phyloP scores from a whole-genome alignment of 2,888 invertebrate species.

The Seira sanloemensis region DNA sequence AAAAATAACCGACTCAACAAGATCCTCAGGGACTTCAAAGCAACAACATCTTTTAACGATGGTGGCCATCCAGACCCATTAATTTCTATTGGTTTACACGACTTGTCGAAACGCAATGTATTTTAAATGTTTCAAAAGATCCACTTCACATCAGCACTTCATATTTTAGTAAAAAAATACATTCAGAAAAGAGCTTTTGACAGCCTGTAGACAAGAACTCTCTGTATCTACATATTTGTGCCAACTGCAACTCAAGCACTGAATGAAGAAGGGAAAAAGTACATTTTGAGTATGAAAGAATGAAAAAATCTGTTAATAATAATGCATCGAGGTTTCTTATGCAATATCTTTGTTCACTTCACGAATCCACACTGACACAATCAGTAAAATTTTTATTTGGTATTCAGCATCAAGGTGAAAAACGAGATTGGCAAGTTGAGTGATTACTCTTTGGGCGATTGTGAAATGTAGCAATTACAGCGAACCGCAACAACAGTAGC shows the following conservation, averaged over 20 bases:
- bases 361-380: not conserved
- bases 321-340: not conserved
- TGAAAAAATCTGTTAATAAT: not conserved
- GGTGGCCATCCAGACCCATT: constrained; percentile 69
- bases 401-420: not conserved
- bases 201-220: not conserved
- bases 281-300: not conserved
- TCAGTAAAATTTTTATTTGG: too few relatives aligned
- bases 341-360: not conserved
- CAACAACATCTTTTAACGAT: constrained; percentile 73
- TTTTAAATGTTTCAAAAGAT: not conserved
- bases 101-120: not conserved
- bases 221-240: not conserved
- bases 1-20: constrained; percentile 72
- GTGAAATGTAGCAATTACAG: not conserved
- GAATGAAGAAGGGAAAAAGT: not conserved
- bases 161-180: not conserved
- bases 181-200: not conserved
- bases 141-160: too few relatives aligned
- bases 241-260: not conserved
- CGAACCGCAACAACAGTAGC: not conserved
- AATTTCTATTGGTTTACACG: not conserved
- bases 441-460: not conserved
- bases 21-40: constrained; percentile 72
- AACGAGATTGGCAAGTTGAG: not conserved